Conservation (phyloP, 2,113 vertebrate genomes). For the Gobio gobio region DNA sequence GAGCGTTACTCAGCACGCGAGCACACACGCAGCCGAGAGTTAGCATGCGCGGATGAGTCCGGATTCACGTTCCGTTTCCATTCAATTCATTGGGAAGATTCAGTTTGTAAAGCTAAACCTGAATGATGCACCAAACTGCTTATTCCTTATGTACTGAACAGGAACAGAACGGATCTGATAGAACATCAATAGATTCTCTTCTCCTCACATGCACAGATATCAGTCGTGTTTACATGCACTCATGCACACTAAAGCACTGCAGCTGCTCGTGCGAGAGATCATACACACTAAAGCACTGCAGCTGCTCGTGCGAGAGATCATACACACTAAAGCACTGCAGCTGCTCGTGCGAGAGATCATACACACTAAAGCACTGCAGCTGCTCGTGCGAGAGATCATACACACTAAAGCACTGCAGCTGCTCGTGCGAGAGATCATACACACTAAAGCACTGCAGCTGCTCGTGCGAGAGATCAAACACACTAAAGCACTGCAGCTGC, state of each 20-base stretch:
- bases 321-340: too few species aligned
- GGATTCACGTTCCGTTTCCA: background rate
- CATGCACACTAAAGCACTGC: background rate
- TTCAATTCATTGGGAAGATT: background rate
- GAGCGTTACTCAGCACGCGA: slow-evolving; percentile 75
- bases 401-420: too few species aligned
- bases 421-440: too few species aligned
- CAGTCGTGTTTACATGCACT: background rate
- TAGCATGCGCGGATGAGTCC: slow-evolving; percentile 63
- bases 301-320: too few species aligned
- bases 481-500: too few species aligned
- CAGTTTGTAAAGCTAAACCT: background rate
- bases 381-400: too few species aligned
- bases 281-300: too few species aligned
- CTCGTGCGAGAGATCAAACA: too few species aligned
- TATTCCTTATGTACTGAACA: background rate
- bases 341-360: too few species aligned
- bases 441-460: too few species aligned
- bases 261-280: too few species aligned
- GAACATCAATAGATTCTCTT: background rate
- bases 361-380: too few species aligned
- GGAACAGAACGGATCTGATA: background rate
- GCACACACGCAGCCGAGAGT: slow-evolving; percentile 47
- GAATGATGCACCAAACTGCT: background rate
- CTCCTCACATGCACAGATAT: background rate